These are phyloP conservation scores for Halesus radiatus DNA, from an alignment of 1,140 invertebrate genomes.

Conservation along the genomic window DNA sequence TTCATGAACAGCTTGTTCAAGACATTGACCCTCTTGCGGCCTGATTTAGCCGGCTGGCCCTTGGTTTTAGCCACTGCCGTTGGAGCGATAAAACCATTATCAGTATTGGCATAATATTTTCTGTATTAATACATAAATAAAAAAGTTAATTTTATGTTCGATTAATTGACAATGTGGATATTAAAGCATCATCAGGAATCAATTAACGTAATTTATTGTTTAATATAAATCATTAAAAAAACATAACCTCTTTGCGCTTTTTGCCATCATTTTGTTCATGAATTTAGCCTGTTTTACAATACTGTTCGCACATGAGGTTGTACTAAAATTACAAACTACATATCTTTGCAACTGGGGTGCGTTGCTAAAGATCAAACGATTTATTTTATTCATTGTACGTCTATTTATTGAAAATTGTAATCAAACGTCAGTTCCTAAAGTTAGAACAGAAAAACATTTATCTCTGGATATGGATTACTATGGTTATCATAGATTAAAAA, in stretches of 20 bases:
- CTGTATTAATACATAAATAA: slow-evolving; percentile 14
- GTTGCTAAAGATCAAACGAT: background rate
- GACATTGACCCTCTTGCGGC: slow-evolving; percentile 71
- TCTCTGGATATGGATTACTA: no score
- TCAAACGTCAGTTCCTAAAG: background rate
- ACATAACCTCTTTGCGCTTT: slow-evolving; percentile 25
- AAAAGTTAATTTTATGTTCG: background rate
- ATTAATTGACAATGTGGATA: no score
- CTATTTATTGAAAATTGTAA: background rate
- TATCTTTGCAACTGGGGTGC: background rate
- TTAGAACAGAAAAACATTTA: no score
- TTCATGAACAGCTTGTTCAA: slow-evolving; percentile 87
- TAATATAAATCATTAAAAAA: background rate
- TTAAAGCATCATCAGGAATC: no score
- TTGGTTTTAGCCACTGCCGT: slow-evolving; percentile 59
- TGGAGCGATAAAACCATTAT: background rate
- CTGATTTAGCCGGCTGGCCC: slow-evolving; percentile 65
- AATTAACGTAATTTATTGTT: background rate
- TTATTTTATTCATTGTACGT: slow-evolving; percentile 9
- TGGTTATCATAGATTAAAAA: no score
- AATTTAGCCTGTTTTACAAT: slow-evolving; percentile 20
- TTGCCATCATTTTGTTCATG: slow-evolving; percentile 18
- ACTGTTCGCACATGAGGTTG: background rate
- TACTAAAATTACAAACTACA: slow-evolving; percentile 17
- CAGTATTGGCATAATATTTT: slow-evolving; percentile 8